Percentiles rank a stretch among this genome's conserved stretches.
Evolutionary conservation across 2,113 vertebrate species (phyloP).

Genomic region (Melierax canorus): DNA sequence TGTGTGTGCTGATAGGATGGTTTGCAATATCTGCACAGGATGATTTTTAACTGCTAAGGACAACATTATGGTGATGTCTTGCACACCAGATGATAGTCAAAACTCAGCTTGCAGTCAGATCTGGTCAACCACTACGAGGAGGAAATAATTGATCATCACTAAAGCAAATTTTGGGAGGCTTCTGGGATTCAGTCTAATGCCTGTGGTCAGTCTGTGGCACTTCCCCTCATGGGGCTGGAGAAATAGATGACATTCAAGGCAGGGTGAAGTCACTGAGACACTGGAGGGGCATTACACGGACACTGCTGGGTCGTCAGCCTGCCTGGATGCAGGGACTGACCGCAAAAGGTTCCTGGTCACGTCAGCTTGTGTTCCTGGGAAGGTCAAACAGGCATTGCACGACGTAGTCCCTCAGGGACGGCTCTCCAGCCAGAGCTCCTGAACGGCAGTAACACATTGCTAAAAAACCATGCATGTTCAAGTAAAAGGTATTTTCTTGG

Average conservation of each 20-base stretch:
- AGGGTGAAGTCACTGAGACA: background rate
- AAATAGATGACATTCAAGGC: background rate
- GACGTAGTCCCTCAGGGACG: background rate
- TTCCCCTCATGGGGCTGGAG: rapidly evolving
- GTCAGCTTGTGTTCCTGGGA: background rate
- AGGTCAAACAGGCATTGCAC: background rate
- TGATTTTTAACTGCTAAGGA: background rate
- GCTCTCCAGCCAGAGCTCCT: background rate
- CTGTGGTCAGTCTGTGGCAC: background rate
- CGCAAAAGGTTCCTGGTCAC: background rate
- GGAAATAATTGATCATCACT: background rate
- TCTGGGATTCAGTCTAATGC: background rate
- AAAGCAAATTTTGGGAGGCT: background rate
- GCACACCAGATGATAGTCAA: background rate
- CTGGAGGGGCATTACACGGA: background rate
- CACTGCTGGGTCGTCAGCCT: background rate
- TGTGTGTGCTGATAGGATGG: background rate
- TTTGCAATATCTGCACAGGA: background rate
- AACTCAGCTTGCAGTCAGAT: background rate
- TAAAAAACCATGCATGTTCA: background rate
- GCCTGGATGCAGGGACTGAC: background rate
- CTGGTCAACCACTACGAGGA: background rate
- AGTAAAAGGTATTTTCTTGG: background rate
- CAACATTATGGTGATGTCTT: background rate
- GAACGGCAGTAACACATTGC: rapidly evolving